Evolutionary conservation across 1,140 invertebrate species (phyloP).

Genomic region (Bombyx mandarina): DNA sequence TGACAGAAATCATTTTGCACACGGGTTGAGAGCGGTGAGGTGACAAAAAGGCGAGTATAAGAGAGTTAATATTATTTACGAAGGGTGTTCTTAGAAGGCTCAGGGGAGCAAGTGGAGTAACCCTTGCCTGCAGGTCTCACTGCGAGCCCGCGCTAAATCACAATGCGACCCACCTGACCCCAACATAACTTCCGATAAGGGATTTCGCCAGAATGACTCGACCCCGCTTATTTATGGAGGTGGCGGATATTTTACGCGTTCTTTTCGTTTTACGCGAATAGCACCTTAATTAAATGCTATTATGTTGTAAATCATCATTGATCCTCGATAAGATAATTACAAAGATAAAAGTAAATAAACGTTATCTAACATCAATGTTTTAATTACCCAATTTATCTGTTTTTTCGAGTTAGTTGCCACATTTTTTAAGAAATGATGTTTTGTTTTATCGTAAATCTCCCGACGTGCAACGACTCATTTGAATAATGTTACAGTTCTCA

Average conservation of each 20-base stretch:
- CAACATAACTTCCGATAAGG: slow-evolving; percentile 13
- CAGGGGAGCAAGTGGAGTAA: slow-evolving; percentile 21
- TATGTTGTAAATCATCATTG: no score
- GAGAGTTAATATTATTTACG: slow-evolving; percentile 42
- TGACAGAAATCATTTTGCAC: slow-evolving; percentile 43
- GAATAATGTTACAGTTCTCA: not conserved
- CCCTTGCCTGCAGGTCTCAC: slow-evolving; percentile 24
- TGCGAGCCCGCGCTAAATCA: slow-evolving; percentile 26
- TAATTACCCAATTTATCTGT: no score
- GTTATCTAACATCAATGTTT: no score
- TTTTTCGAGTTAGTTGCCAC: no score
- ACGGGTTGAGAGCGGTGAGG: slow-evolving; percentile 18
- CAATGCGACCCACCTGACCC: slow-evolving; percentile 26
- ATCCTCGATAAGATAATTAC: no score
- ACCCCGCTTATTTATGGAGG: slow-evolving; percentile 7
- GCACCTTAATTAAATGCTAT: no score
- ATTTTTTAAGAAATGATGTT: no score
- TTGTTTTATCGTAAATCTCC: no score
- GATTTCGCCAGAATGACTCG: slow-evolving; percentile 16
- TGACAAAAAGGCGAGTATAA: slow-evolving; percentile 27
- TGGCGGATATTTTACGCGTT: no score
- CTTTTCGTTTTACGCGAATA: no score
- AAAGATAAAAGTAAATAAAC: no score
- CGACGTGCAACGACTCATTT: not conserved
- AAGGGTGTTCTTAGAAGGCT: slow-evolving; percentile 12